Evolutionary conservation across 1,140 invertebrate genomes (phyloP), one percentile per base, ranked within the genome.

Genomic region (Drosophila jambulina): DNA sequence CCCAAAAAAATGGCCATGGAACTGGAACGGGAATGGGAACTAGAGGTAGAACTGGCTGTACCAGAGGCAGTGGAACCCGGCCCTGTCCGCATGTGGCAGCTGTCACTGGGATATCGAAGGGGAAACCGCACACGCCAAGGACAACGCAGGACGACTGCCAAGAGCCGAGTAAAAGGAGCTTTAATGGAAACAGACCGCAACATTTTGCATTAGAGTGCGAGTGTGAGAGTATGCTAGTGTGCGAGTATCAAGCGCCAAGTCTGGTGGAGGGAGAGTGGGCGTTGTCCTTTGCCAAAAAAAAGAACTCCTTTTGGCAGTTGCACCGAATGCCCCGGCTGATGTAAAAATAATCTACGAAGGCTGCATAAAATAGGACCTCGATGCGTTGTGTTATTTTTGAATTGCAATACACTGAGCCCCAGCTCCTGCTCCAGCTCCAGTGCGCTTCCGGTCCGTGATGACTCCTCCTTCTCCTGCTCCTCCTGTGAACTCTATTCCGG

Each of bases 161-260:
- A 87, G 75, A 78, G 43, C 40, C 58, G 48, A 61, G 58, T 27
- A 42, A 38, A 63, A 56, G 56, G 56, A 69, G 48, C 58, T 81
- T 64, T 63, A 63, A 63, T 90, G 84, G 64, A 88, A 88, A 90
- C 74, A 88, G 84, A 88, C 84, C 84, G 85, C 85, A 88, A 88
- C 85, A 75, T 81, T 90, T 88, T 85, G 69, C 85, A 84, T 90
- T 87, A 83, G 49, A 69, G 59, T 32, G 23, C 42, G 45, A 49
- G 21, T 15, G 7, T n/a, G 32, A 13, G 12, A 43, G 4, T 43
- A 0, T 45, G 23, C 42, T 34, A 49, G 21, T 15, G 7, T n/a
- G 32, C n/a, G 12, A 43, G 4, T 43, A 0, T 45, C 29, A 1
- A 27, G 34, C 12, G 67, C 29, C 49, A 49, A 61, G 43, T 57